Evolutionary conservation across 2,797 vertebrate genomes (phyloP), one percentile per base, ranked within the genome.

Genomic region (Lacerta viridis): DNA sequence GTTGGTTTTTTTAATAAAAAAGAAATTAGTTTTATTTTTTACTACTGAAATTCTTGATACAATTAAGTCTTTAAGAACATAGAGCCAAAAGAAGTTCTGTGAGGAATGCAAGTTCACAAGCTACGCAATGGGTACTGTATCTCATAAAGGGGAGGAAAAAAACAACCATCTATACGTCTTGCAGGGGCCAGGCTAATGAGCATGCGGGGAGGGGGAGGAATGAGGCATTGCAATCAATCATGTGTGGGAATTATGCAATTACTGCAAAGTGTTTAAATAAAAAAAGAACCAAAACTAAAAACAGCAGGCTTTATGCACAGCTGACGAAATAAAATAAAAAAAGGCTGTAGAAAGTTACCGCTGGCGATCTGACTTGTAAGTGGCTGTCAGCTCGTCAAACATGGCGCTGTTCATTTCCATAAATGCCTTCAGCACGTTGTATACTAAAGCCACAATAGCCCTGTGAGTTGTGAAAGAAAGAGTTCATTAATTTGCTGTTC

Each of bases 401-500:
- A 99, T 98, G 96, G 98, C 98, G 97, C 98, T 99, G 98, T 99
- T 99, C 99, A 99, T 99, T 96, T 99, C 99, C 98, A 99, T 99
- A 96, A 99, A 99, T 80, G 99, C 98, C 96, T 99, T 99, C 96
- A 99, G 98, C 86, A 99, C 99, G 71, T 99, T 99, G 98, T 99
- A 99, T 81, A 99, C 99, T 97, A 99, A 97, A 80, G 99, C 99
- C 97, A 99, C 99, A 86, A 99, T 99, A 79, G 99, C 98, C 97
- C 99, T 99, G 97, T 9, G 82, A 91, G 92, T 92, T 33, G 90
- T 29, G 50, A 87, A 85, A 84, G 36, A 85, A 36, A 50, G 43
- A 11, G 1, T 69, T 61, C 71, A 74, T 96, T 93, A 95, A 88
- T 90, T 87, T 84, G 59, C 87, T 79, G 23, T 46, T 39, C 84